Evolutionary conservation across 2,888 invertebrate species (phyloP), one percentile per base, ranked within the genome.

Genomic region (Beris chalybata): DNA sequence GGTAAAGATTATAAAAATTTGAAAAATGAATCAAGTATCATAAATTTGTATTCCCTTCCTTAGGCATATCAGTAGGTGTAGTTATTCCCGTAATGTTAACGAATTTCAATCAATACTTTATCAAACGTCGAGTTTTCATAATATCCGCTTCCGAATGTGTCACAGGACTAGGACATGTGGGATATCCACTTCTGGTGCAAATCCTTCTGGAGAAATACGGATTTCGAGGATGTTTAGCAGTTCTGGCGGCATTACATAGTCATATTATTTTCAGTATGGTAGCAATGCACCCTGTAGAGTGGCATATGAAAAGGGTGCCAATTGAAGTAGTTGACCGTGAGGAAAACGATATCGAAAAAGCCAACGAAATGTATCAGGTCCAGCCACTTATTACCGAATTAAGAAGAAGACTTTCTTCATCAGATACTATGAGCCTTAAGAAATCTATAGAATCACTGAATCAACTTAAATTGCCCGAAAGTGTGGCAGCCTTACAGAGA

Each of bases 131-230:
- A 5, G 86, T 87, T 0, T 83, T 88, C 59, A 87, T 90, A 82
- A 91, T 90, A 88, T 87, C 89, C 66, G 83, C 87, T 7, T 85
- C 89, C n/a, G 91, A 91, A 76, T 85, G 88, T 0, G 78, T 89
- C 70, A 87, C 90, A 72, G 89, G 88, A 7, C 75, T 88, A 50
- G 87, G 87, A 0, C 85, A 85, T 5, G 90, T 90, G 73, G 82
- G 86, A 0, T 89, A 87, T 74, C 91, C 91, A 0, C 83, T 86
- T 65, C 74, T 86, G 3, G 85, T 88, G 47, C 87, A 87, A 48
- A 83, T 82, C 64, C 81, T 88, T 11, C 79, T 89, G 72, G 81
- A 83, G 0, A 79, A 81, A 69, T 90, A 88, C 70, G 91, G 90
- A 3, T 90, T 89, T 74, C 81, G 88, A 70, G 90, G 90, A 76